Evolutionary conservation across 1,140 invertebrate species (phyloP), one percentile per base, ranked within the genome.

Genomic region (Drosophila nigrodunni): DNA sequence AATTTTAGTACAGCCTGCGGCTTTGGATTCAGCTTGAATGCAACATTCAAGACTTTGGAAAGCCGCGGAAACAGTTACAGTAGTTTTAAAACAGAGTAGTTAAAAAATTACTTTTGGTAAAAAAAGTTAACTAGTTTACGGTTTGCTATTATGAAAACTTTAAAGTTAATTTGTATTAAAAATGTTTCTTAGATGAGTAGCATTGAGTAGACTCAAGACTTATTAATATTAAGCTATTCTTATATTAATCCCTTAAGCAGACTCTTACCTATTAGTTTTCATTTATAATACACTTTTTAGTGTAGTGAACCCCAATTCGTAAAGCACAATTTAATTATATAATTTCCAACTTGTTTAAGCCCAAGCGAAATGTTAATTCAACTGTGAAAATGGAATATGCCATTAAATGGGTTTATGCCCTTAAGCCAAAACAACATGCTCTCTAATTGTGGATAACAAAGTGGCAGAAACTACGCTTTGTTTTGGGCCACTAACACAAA

Each of bases 381-480:
- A 37, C 50, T 54, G 34, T 54, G 35, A 15, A 35, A 54, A 37
- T 3, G n/a, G 13, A 54, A 54, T 54, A 15, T 13, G 7, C 30
- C n/a, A 64, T 21, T 50, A 30, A 39, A 35, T 7, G 18, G 30
- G 21, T 52, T 54, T 39, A 30, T 43, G 43, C n/a, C 47, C 10
- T 25, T 3, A 6, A 15, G 50, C 25, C 21, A n/a, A 35, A 35
- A 37, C 35, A 73, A 59, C 52, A 47, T 11, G 18, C 41, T 60
- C 41, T 60, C 18, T 46, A 55, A 37, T 61, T 74, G 18, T 37
- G 18, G 15, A 5, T 39, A n/a, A 25, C 18, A 39, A 34, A 13
- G 0, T 18, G n/a, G 5, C 9, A 61, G 3, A 21, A 49, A 34
- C 35, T 41, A 9, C 10, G 1, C 47, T 18, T 15, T 44, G 30